Percentiles rank a stretch among this genome's conserved stretches.
These are phyloP conservation scores for Pelusios castaneus DNA, from an alignment of 2,113 vertebrate species.

Conservation along the genomic window DNA sequence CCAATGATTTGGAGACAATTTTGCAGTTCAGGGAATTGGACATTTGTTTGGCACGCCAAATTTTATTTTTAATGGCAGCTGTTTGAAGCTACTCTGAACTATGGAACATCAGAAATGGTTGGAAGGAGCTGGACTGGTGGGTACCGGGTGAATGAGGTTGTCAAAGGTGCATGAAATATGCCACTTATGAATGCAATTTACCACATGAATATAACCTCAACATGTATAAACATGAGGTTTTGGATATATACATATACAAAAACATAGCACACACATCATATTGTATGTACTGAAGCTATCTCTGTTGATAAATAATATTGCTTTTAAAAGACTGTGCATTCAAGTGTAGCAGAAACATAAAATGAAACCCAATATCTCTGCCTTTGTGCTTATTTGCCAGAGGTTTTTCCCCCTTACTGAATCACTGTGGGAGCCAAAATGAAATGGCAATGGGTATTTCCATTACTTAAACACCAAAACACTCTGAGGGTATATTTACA, in stretches of 20 bases:
- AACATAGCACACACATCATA: not conserved
- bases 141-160: not conserved
- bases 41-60: not conserved
- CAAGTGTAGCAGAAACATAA: not conserved
- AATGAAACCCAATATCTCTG: not conserved
- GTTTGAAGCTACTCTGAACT: constrained; percentile 20
- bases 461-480: not conserved
- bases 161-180: not conserved
- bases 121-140: not conserved
- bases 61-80: not conserved
- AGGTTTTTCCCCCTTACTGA: not conserved
- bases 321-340: not conserved
- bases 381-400: not conserved
- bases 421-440: not conserved
- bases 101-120: not conserved
- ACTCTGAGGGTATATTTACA: not conserved
- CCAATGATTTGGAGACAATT: not conserved
- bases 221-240: not conserved
- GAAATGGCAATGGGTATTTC: not conserved
- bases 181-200: not conserved
- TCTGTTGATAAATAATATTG: not conserved
- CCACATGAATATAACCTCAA: not conserved
- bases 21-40: not conserved
- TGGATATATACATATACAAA: not conserved
- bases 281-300: not conserved